A percentile compares a stretch with the other conserved stretches of the same genome.
These are phyloP conservation scores for Glyphotaelius pellucidus DNA, from an alignment of 2,888 invertebrate species.

Conservation along the genomic window DNA sequence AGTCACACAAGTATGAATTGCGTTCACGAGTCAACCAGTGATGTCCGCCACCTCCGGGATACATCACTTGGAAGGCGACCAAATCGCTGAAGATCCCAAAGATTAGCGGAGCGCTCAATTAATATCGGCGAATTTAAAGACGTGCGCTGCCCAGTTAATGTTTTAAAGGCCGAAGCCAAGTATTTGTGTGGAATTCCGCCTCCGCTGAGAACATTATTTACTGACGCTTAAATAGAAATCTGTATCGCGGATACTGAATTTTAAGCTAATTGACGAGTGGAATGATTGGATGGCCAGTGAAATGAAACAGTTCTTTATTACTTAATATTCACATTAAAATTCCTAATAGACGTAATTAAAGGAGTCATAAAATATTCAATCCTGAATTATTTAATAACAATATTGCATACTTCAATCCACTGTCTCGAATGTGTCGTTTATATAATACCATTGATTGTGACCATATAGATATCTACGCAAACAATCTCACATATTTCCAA, in stretches of 20 bases:
- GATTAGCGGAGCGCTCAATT: conserved; percentile 39
- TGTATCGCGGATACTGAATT: neutral
- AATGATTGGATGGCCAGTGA: neutral
- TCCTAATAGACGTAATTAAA: too few species aligned
- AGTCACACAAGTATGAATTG: neutral
- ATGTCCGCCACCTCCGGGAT: conserved; percentile 27
- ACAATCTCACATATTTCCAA: too few species aligned
- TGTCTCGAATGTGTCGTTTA: too few species aligned
- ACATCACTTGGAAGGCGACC: conserved; percentile 44
- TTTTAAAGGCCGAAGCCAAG: conserved; percentile 23
- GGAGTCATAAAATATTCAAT: too few species aligned
- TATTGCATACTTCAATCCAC: too few species aligned
- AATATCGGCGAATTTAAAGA: conserved; percentile 35
- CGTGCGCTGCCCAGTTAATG: conserved; percentile 20
- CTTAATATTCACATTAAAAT: too few species aligned
- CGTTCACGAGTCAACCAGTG: conserved; percentile 18
- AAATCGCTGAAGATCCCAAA: conserved; percentile 31
- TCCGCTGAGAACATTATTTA: conserved; percentile 28
- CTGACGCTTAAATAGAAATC: conserved; percentile 18
- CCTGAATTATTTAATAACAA: too few species aligned
- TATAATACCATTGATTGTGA: too few species aligned
- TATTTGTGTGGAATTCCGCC: conserved; percentile 16
- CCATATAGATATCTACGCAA: too few species aligned
- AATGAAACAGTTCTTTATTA: neutral
- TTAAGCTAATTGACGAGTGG: neutral